Evolutionary conservation across 1,140 invertebrate genomes (phyloP).

Genomic region (Drosophila punjabiensis): DNA sequence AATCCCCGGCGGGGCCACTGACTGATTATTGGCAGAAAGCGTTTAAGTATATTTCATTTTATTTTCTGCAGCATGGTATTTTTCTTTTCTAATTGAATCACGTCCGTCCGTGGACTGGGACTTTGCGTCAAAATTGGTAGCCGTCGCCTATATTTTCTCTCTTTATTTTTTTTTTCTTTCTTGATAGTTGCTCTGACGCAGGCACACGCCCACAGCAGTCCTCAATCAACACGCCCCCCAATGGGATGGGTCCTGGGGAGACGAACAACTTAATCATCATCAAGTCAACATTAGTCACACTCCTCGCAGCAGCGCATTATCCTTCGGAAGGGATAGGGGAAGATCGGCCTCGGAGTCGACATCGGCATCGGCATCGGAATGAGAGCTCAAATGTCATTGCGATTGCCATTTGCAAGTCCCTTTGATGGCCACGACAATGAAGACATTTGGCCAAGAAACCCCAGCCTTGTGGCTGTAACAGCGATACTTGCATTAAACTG

Average conservation of each 20-base stretch:
- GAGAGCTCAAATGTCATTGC: constrained; percentile 67
- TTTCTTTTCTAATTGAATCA: constrained; percentile 75
- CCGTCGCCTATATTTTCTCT: constrained; percentile 19
- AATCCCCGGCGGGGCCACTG: constrained; percentile 59
- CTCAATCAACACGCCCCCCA: constrained; percentile 63
- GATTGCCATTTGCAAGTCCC: constrained; percentile 76
- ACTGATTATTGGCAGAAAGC: constrained; percentile 71
- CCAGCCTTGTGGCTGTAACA: constrained; percentile 19
- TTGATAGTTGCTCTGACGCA: constrained; percentile 45
- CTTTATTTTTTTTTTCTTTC: constrained; percentile 10
- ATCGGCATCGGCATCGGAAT: constrained; percentile 5
- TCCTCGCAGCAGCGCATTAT: constrained; percentile 66
- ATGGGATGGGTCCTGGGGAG: constrained; percentile 41
- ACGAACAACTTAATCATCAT: constrained; percentile 81
- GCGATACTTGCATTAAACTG: constrained; percentile 58
- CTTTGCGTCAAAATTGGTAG: constrained; percentile 17
- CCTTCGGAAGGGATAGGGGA: constrained; percentile 39
- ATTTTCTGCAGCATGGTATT: constrained; percentile 50
- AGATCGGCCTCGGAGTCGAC: constrained; percentile 6
- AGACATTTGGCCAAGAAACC: constrained; percentile 64
- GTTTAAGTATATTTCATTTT: constrained; percentile 51
- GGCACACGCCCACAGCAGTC: constrained; percentile 55
- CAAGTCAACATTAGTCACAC: constrained; percentile 80
- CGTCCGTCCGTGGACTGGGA: constrained; percentile 40
- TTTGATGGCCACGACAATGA: constrained; percentile 76